Evolutionary conservation across 2,797 vertebrate species (phyloP).

Genomic region (Cossypha dichroa): DNA sequence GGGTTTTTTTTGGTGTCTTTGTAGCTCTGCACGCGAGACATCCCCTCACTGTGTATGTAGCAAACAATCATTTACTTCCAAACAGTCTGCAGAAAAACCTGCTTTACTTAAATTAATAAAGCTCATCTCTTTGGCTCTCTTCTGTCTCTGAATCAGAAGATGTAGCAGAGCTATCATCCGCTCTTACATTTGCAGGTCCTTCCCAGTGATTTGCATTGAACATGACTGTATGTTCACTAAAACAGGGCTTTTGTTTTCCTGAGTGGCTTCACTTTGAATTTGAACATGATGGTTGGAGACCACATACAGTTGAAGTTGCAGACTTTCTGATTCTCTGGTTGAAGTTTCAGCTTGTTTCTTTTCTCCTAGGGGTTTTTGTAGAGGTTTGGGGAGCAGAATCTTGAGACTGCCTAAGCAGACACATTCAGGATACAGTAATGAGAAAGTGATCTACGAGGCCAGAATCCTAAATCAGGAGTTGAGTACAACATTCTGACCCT

Average conservation of each 20-base stretch:
- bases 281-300: background rate
- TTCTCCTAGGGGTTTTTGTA: background rate
- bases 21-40: background rate
- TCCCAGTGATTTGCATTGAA: background rate
- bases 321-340: background rate
- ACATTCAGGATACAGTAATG: background rate
- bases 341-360: background rate
- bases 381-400: background rate
- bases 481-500: background rate
- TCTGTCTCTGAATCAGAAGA: background rate
- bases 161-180: background rate
- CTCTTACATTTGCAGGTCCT: background rate
- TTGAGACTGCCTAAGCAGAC: background rate
- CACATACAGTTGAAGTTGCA: background rate
- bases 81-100: background rate
- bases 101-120: background rate
- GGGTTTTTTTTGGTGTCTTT: background rate
- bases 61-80: background rate
- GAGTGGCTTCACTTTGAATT: background rate
- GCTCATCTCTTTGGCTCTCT: background rate
- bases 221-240: background rate
- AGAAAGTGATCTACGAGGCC: background rate
- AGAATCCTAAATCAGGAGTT: background rate
- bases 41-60: fast-evolving
- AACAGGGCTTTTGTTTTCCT: background rate